These are phyloP conservation scores for Agrotis segetum DNA, from an alignment of 2,888 invertebrate genomes.

Conservation along the genomic window DNA sequence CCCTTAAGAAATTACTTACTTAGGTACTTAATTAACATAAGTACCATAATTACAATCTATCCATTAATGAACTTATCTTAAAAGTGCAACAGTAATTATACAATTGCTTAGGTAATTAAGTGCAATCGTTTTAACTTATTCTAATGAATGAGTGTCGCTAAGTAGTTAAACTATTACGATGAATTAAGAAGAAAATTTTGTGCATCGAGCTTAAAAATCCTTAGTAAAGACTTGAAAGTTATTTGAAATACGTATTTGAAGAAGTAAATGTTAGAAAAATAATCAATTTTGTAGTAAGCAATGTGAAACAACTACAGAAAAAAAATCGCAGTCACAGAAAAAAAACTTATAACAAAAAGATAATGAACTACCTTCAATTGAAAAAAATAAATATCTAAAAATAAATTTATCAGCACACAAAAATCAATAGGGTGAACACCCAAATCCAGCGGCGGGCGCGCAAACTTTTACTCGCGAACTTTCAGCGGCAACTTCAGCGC, in stretches of 20 bases:
- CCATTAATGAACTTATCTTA: conserved; percentile 11
- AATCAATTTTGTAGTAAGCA: too few relatives aligned
- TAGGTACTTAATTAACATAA: neutral
- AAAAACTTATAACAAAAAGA: neutral
- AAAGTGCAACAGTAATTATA: conserved; percentile 40
- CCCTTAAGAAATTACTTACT: neutral
- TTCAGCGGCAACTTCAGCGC: conserved; percentile 82
- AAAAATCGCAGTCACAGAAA: neutral
- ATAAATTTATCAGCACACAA: conserved; percentile 21
- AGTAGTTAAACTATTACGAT: conserved; percentile 14
- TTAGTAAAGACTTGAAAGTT: neutral
- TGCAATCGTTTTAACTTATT: conserved; percentile 29
- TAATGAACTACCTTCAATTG: neutral
- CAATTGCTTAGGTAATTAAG: conserved; percentile 24
- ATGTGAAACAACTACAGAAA: too few relatives aligned
- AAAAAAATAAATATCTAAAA: conserved; percentile 17
- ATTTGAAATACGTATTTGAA: neutral
- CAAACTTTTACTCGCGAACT: conserved; percentile 85
- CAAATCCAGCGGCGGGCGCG: conserved; percentile 44
- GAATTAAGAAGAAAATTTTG: neutral
- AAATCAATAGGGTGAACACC: conserved; percentile 48
- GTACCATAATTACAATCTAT: conserved; percentile 1
- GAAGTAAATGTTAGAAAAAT: too few relatives aligned
- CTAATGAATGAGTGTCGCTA: conserved; percentile 33
- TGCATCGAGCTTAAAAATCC: neutral